A percentile compares a stretch with the other conserved stretches of the same genome.
Conservation (phyloP, 2,113 vertebrate species). For the Erythrocebus patas region DNA sequence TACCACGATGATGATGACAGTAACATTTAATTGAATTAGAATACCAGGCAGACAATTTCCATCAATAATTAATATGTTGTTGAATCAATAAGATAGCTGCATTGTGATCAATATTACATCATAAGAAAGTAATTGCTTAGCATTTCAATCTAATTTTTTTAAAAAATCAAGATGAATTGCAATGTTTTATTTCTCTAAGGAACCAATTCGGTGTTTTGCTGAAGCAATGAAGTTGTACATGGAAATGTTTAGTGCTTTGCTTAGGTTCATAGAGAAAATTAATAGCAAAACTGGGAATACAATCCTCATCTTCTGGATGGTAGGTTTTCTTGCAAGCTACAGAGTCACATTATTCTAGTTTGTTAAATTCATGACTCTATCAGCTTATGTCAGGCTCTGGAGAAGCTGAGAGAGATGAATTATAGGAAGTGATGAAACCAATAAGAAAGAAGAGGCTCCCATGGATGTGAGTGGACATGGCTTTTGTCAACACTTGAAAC, state of each 20-base stretch:
- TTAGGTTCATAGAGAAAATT: not conserved
- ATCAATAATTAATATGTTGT: conserved; percentile 46
- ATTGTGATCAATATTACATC: conserved; percentile 44
- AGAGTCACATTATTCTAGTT: not conserved
- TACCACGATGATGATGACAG: not conserved
- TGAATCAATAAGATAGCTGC: conserved; percentile 1
- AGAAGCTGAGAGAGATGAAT: not conserved
- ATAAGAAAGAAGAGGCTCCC: not conserved
- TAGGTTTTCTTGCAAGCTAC: not conserved
- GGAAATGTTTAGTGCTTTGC: not conserved
- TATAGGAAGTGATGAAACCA: not conserved
- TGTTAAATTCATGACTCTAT: not conserved
- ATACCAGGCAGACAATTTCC: not conserved
- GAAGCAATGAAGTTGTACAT: not conserved
- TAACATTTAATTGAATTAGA: conserved; percentile 15
- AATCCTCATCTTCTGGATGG: not conserved
- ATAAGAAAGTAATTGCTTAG: conserved; percentile 47
- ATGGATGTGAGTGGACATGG: not conserved
- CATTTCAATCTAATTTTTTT: conserved; percentile 12
- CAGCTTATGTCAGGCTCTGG: too few species aligned
- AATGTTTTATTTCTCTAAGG: conserved; percentile 22
- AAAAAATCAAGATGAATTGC: conserved; percentile 10
- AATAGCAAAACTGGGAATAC: not conserved
- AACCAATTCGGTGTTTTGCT: conserved; percentile 24
- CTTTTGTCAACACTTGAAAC: not conserved